Evolutionary conservation across 2,888 invertebrate genomes (phyloP), one percentile per base, ranked within the genome.

Genomic region (Eudemis profundana): DNA sequence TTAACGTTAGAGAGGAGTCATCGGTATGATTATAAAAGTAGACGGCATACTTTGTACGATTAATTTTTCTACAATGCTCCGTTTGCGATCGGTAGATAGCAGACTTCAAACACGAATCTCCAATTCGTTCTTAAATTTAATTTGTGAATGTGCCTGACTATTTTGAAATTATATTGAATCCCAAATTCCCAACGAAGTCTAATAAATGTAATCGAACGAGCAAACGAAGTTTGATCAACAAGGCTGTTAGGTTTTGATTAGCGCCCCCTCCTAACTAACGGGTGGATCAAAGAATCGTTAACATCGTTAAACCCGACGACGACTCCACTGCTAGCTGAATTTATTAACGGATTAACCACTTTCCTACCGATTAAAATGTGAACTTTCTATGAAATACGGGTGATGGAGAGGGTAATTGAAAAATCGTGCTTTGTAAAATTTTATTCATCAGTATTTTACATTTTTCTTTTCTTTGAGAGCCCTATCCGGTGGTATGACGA

Each of bases 281-380:
- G 12, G 38, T 21, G 14, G 62, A 50, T 63, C 57, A 57, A 63
- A 57, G 50, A 50, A 63, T 57, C 33, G 23, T 56, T 56, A 56
- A 49, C 40, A 29, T 4, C 17, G 61, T 62, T 49, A 40, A 49
- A 27, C 27, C 15, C 27, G 10, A 27, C 38, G 40, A 23, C 21
- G 29, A n/a, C 15, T n/a, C 17, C 15, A 17, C 15, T 36, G 21
- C 29, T 49, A 54, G 40, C 40, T 63, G 36, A 63, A 50, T 63
- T 63, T 42, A 56, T 60, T 60, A 50, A 27, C 15, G 49, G 21
- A 17, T 49, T 38, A 12, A 50, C 23, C 23, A 51, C 21, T 44
- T 47, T 47, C 21, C 36, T 33, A 36, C 33, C 23, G 21, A 44
- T 44, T 21, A 33, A 51, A 33, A 17, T 36, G 17, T 59, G 19